Evolutionary conservation across 2,113 vertebrate genomes (phyloP), one percentile per base, ranked within the genome.

Genomic region (Gymnocephalus cernua): DNA sequence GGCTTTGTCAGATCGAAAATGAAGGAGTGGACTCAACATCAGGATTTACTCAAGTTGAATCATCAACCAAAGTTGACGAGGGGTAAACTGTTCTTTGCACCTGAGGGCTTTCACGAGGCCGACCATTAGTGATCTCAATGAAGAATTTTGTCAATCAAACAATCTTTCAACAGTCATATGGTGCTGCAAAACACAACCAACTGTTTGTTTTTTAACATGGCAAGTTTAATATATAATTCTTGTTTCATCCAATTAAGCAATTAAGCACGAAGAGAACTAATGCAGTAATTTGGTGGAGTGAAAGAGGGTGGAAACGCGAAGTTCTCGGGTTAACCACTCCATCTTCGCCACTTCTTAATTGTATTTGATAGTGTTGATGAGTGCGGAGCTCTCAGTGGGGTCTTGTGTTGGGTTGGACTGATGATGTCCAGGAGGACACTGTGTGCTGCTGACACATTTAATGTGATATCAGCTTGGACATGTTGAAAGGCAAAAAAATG

Each of bases 1-100:
- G 32, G 81, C 82, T 90, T 87, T 85, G 80, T 88, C 82, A 81
- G 64, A 88, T 74, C 83, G 83, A 86, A 93, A 92, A 91, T 77
- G 73, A 91, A 90, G 80, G 71, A 85, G 73, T 12, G 12, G 56
- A 64, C 80, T 82, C 70, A 50, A 89, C 88, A 90, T 92, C 79
- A 91, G 86, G 87, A 87, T 85, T 81, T 59, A 83, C 86, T 92
- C 82, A 86, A 72, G 83, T 48, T 84, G 63, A 88, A 76, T 74
- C 68, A 75, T 74, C 63, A 70, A 66, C 32, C 79, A 54, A 54
- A 82, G 62, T 29, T 47, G 89, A 80, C 11, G 74, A 80, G 65
- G 65, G 64, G 7, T 77, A 68, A 82, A 81, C 57, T 82, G 48
- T 61, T 54, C 48, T 68, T 73, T 71, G 53, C 83, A 88, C 84